Evolutionary conservation across 2,797 vertebrate species (phyloP).

Genomic region (Xenops minutus): DNA sequence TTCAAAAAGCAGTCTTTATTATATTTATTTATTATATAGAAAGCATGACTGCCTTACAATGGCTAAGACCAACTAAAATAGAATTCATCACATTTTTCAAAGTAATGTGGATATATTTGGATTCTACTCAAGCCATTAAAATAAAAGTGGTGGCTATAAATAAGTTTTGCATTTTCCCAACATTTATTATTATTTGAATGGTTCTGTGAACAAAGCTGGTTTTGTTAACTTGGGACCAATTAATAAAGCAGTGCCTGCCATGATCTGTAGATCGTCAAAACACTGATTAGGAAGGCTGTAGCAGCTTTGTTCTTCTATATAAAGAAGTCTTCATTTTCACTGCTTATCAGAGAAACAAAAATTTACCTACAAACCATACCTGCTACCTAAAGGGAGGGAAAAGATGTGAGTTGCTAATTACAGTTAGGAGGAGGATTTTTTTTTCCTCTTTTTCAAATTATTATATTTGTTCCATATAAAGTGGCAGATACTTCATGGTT

Average conservation of each 20-base stretch:
- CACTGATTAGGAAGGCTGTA: not conserved
- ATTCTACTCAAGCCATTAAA: not conserved
- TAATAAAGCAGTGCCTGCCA: not conserved
- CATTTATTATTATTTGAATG: not conserved
- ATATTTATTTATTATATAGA: not conserved
- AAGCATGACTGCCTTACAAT: not conserved
- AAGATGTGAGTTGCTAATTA: not conserved
- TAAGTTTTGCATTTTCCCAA: not conserved
- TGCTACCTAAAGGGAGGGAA: not conserved
- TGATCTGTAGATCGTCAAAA: not conserved
- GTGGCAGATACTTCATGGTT: not conserved
- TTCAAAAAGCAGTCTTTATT: not conserved
- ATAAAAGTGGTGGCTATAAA: not conserved
- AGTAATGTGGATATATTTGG: not conserved
- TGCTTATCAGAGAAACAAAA: not conserved
- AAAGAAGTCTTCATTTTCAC: not conserved
- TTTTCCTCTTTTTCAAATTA: not conserved
- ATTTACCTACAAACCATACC: not conserved
- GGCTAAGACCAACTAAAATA: not conserved
- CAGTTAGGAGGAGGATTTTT: not conserved
- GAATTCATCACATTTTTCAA: not conserved
- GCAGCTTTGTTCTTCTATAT: not conserved
- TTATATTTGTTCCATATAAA: not conserved
- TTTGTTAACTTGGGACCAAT: not conserved
- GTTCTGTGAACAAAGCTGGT: not conserved